Conservation (phyloP, 2,888 invertebrate species). For the Eupithecia subfuscata region DNA sequence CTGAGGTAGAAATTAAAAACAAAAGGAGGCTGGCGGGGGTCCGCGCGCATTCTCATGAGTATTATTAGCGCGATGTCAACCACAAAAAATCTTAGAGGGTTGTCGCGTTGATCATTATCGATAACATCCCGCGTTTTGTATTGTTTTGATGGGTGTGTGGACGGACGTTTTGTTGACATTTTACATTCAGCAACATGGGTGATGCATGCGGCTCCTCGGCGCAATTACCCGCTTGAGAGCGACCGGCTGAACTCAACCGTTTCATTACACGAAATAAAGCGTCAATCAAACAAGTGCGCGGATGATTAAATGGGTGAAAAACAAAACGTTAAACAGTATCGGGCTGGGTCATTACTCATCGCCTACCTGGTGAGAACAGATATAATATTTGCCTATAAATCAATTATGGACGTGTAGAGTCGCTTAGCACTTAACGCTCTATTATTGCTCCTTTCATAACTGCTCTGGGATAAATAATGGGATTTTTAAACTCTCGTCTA, state of each 20-base stretch:
- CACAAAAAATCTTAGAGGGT: constrained; percentile 81
- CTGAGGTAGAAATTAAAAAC: constrained; percentile 85
- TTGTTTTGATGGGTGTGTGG: constrained; percentile 82
- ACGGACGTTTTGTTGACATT: constrained; percentile 76
- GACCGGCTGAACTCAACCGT: constrained; percentile 33
- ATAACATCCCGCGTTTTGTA: constrained; percentile 81
- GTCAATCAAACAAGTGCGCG: constrained; percentile 69
- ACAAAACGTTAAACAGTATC: constrained; percentile 68
- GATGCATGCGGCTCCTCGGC: constrained; percentile 66
- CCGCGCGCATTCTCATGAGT: constrained; percentile 83
- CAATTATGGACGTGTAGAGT: constrained; percentile 74
- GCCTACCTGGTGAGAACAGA: constrained; percentile 74
- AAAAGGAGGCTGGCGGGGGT: constrained; percentile 81
- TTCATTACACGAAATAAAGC: constrained; percentile 57
- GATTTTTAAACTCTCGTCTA: constrained; percentile 19
- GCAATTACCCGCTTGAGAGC: constrained; percentile 46
- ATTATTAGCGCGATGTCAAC: constrained; percentile 84
- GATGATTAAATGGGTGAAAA: constrained; percentile 67
- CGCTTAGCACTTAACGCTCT: constrained; percentile 70
- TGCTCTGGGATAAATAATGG: constrained; percentile 34
- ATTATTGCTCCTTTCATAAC: constrained; percentile 69
- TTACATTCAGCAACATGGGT: constrained; percentile 69
- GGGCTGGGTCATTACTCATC: constrained; percentile 72
- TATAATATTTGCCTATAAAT: constrained; percentile 83
- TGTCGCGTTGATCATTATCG: constrained; percentile 80